phyloP scores from a whole-genome alignment of 2,888 invertebrate species.

The Chloromyia formosa region DNA sequence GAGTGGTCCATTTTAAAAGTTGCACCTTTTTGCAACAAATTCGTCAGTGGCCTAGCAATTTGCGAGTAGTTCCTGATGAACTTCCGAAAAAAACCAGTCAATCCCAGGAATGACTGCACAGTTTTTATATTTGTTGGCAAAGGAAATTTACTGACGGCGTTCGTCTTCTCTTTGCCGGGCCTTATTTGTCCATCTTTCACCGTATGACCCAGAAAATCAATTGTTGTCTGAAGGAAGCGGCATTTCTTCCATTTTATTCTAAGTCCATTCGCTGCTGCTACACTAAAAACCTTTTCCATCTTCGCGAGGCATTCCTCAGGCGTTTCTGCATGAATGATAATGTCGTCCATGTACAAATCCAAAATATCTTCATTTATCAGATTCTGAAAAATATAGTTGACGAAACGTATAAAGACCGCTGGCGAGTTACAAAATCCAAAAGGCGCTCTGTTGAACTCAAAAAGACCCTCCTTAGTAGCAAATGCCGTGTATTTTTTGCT shows the following conservation, averaged over 20 bases:
- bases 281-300: too few species aligned
- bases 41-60: conserved; percentile 56
- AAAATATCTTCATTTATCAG: neutral
- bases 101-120: conserved; percentile 56
- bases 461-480: neutral
- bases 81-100: conserved; percentile 51
- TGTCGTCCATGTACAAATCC: neutral
- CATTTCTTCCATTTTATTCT: neutral
- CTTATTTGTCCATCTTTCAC: neutral
- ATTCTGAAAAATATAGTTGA: neutral
- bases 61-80: conserved; percentile 55
- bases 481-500: neutral
- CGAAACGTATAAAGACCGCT: neutral
- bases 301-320: too few species aligned
- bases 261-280: too few species aligned
- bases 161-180: neutral
- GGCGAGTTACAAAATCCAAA: neutral
- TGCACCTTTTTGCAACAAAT: conserved; percentile 48
- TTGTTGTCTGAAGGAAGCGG: neutral
- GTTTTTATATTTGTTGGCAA: conserved; percentile 53
- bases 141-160: conserved; percentile 54
- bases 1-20: conserved; percentile 49
- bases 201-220: neutral
- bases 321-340: neutral
- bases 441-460: neutral